A percentile compares a stretch with the other conserved stretches of the same genome.
phyloP scores from a whole-genome alignment of 1,140 invertebrate species.

The Trichonephila inaurata region DNA sequence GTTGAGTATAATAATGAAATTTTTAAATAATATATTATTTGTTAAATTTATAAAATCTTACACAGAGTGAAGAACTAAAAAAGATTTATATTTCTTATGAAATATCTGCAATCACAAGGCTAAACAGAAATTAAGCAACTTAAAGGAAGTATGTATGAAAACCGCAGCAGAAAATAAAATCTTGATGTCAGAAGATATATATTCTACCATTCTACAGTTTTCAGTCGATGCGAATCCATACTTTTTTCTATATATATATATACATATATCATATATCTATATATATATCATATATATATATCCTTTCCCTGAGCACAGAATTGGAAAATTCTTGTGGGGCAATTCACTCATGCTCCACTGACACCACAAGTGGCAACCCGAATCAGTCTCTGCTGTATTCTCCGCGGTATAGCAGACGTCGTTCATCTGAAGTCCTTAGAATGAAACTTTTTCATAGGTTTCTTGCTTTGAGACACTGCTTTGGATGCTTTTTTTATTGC shows the following conservation, averaged over 20 bases:
- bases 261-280: too few species aligned
- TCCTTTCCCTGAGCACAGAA: background rate
- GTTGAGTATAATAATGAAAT: too few species aligned
- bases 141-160: background rate
- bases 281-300: background rate
- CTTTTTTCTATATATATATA: too few species aligned
- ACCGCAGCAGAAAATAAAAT: background rate
- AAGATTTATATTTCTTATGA: too few species aligned
- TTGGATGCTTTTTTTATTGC: too few species aligned
- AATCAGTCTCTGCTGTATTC: background rate
- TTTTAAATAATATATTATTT: too few species aligned
- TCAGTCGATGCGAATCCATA: background rate
- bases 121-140: too few species aligned
- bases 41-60: too few species aligned
- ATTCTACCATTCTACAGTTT: background rate
- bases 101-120: too few species aligned
- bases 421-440: background rate
- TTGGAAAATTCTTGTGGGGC: slow-evolving; percentile 40
- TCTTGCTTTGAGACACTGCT: background rate
- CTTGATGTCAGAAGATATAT: background rate
- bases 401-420: background rate
- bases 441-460: background rate
- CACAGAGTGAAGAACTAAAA: too few species aligned
- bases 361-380: slow-evolving; percentile 2
- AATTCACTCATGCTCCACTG: slow-evolving; percentile 48